Base-by-base conservation (phyloP, 2,113 vertebrate species). In the Varanus komodoensis region DNA sequence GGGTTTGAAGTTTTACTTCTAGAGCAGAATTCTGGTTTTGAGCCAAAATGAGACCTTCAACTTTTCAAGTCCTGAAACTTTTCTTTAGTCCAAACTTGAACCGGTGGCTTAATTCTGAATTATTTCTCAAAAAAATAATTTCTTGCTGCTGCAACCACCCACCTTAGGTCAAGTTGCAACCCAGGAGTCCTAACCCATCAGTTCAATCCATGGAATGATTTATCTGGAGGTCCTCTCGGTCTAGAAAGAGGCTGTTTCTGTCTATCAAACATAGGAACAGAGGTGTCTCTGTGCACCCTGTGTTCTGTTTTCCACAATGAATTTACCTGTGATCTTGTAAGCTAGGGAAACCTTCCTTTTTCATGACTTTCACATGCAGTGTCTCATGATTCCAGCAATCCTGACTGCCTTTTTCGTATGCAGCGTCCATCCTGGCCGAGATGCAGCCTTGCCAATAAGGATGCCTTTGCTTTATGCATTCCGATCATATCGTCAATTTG, bases 401-500 rank as follows among this genome's bases (percentile, higher is more conserved):
- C 21, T 3, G 5, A 34, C 17, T 6, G 4, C 11, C 61, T 25
- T 6, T 50, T 88, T 32, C 29, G 27, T 48, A 44, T 87, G 8
- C 27, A 44, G 74, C 25, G 23, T 61, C 52, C 85, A 77, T 87
- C 23, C n/a, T 21, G 77, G 5, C 7, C 32, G 1, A 21, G 34
- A 87, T 4, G 4, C 73, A 67, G 34, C 15, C 48, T 19, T 64
- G 57, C 8, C 2, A 29, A 8, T 25, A 21, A n/a, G 83, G 86
- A 14, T 87, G 57, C 74, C 86, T 79, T 67, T 25, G 50, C 54
- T 87, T 87, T 57, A 48, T 67, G 86, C 34, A 61, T 87, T 78
- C 54, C 23, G 54, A 67, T 67, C 54, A 50, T 67, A 48, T 78
- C 67, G 75, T 78, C 74, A 77, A 87, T 87, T 87, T 67, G 94